A percentile compares a stretch with the other conserved stretches of the same genome.
These are phyloP conservation scores for Pristionchus pacificus DNA, from an alignment of 1,140 invertebrate genomes.

Conservation along the genomic window DNA sequence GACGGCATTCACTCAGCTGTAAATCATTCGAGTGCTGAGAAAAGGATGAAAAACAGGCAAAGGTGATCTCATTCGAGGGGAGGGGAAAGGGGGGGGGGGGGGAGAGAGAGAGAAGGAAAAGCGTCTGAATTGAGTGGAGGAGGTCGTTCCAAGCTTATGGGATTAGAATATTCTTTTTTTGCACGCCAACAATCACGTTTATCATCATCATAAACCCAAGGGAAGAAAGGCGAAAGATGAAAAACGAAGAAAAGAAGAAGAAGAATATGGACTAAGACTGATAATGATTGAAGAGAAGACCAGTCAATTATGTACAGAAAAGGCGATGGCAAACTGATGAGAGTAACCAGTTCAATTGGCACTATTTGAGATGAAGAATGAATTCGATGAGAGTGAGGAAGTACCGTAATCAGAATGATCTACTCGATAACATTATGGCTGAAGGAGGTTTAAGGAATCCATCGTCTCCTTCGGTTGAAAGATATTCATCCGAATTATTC, in stretches of 20 bases:
- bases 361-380: too few species aligned
- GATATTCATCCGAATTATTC: background rate
- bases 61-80: background rate
- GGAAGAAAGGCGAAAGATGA: constrained; percentile 1
- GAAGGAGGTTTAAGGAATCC: background rate
- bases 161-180: constrained; percentile 12
- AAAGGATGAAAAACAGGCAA: background rate
- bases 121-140: background rate
- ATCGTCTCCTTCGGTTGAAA: background rate
- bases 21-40: background rate
- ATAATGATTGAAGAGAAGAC: constrained; percentile 16
- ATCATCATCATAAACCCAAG: background rate
- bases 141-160: background rate
- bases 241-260: too few species aligned
- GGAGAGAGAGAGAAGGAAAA: background rate
- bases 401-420: background rate
- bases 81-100: constrained; percentile 2
- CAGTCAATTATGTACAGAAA: too few species aligned
- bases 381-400: too few species aligned
- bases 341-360: too few species aligned
- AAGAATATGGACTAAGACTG: background rate
- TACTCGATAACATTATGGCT: background rate
- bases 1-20: too few species aligned
- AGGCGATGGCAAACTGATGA: too few species aligned
- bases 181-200: background rate